Evolutionary conservation across 2,888 invertebrate species (phyloP), one percentile per base, ranked within the genome.

Genomic region (Siphlonurus alternatus): DNA sequence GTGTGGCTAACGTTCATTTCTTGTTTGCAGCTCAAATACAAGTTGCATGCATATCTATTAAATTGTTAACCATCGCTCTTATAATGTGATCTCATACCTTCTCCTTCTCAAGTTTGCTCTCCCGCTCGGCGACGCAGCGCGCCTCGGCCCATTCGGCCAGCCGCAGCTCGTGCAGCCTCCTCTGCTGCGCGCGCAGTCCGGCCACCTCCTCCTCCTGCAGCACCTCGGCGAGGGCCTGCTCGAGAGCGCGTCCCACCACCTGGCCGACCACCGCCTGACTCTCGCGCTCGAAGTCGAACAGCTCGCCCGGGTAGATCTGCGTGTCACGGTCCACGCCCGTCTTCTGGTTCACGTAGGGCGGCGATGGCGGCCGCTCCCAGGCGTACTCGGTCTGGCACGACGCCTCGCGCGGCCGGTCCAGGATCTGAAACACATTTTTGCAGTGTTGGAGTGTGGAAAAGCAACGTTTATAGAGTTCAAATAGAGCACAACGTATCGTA

Each of bases 171-270:
- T 80, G 74, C 72, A 85, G 88, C 72, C 84, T 77, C 73, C 86
- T 80, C 75, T 89, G 90, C 73, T 93, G 90, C 72, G 87, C 85
- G 66, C 87, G 80, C 68, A 95, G 78, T 24, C 88, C 83, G 2
- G 87, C 86, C 69, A 94, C 78, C 76, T 96, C 95, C 76, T 95
- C 94, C 74, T 96, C 95, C 74, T 95, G 93, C 70, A 93, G 83
- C 53, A 93, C 91, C 76, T 96, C 95, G 18, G 89, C 81, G 70
- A 95, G 78, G 61, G 93, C 86, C 78, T 93, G 93, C 74, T 95
- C 92, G 66, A 93, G 81, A 66, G 92, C 90, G 76, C 91, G 90
- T 63, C 93, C 93, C 59, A 95, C 89, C 66, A 96, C 79, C 62
- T 88, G 87, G 76, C 95, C 93, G 67, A 95, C 80, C 68, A 95